Conservation (phyloP, 2,888 invertebrate species). For the Pteria penguin region DNA sequence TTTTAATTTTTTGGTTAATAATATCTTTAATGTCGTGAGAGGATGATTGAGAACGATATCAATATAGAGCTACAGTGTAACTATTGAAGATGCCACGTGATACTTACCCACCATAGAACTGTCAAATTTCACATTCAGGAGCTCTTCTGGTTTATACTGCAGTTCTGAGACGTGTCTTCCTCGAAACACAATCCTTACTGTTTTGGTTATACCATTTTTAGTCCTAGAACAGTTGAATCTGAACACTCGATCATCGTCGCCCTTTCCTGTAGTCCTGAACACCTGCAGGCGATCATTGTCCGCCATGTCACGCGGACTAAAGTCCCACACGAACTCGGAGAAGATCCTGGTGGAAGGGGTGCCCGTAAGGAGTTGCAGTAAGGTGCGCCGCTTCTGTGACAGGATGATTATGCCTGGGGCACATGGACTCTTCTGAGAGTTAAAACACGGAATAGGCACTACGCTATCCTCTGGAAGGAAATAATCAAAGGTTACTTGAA, state of each 20-base stretch:
- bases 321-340: constrained; percentile 49
- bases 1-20: too few relatives aligned
- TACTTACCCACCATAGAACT: too few relatives aligned
- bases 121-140: too few relatives aligned
- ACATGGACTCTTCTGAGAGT: constrained; percentile 48
- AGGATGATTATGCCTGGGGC: constrained; percentile 51
- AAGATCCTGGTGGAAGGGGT: constrained; percentile 24
- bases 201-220: constrained; percentile 2
- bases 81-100: too few relatives aligned
- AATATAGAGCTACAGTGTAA: too few relatives aligned
- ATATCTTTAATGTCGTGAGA: too few relatives aligned
- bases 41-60: too few relatives aligned
- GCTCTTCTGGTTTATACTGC: too few relatives aligned
- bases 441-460: constrained; percentile 43
- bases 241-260: constrained; percentile 10
- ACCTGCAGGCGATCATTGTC: too few relatives aligned
- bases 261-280: too few relatives aligned
- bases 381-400: constrained; percentile 21
- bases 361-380: constrained; percentile 22
- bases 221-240: constrained; percentile 7
- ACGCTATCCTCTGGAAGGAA: constrained; percentile 28
- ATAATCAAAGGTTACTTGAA: too few relatives aligned
- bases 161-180: constrained; percentile 15
- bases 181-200: neutral
- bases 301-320: too few relatives aligned